Evolutionary conservation across 2,888 invertebrate genomes (phyloP), one percentile per base, ranked within the genome.

Genomic region (Xylota sylvarum): DNA sequence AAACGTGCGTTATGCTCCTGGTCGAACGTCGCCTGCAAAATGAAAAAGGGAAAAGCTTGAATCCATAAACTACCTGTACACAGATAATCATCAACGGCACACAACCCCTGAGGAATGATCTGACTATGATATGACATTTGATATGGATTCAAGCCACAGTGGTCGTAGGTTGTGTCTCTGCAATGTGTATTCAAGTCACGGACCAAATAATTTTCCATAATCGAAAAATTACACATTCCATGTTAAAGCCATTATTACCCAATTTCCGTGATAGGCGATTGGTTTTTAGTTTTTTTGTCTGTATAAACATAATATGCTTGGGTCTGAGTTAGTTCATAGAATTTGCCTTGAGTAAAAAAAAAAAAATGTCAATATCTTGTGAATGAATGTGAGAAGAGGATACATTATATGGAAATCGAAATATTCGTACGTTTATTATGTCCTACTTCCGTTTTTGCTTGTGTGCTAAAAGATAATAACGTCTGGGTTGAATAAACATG

Each of bases 221-320:
- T 76, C 85, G 70, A 43, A 80, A 80, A 76, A 81, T 85, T 85
- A 76, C 70, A 76, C 69, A 76, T 85, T 85, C 81, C 64, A 70
- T 85, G 65, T 46, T 76, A 70, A 40, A 27, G 70, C 65, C 69
- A 76, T 85, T 81, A 85, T 76, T 81, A 81, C 85, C 85, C 76
- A 81, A 81, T 85, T 85, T 58, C 35, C 19, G 52, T 76, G 43
- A 74, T 74, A 58, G 74, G 43, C 50, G 35, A 76, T 81, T 69
- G 62, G 37, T 62, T 37, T 79, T 72, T 55, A 50, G 23, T 70
- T 43, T 40, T 37, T 43, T 27, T 55, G 10, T 46, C 14, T 12
- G 6, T 55, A 46, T 17, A 50, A 12, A 17, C 17, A 17, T 50
- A 30, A 32, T 23, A 23, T 52, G 23, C 14, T 32, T 65, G 30